Evolutionary conservation across 2,888 invertebrate genomes (phyloP), one percentile per base, ranked within the genome.

Genomic region (Mycalesis mineus): DNA sequence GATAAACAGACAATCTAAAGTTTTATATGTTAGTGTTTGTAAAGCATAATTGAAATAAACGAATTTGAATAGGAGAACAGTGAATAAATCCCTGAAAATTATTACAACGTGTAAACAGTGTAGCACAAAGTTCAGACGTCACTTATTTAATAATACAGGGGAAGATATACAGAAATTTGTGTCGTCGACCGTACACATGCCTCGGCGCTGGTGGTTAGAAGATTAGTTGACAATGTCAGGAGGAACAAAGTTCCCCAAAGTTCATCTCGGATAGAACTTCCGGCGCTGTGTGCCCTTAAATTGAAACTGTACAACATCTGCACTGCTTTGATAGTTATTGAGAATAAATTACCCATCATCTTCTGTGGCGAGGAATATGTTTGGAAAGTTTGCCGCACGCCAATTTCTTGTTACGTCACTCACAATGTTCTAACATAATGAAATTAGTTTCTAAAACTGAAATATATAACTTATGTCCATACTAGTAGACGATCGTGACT

Each of bases 281-380:
- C 68, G 74, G 67, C 72, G 72, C 74, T 73, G 74, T 73, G 77
- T 75, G 79, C 80, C 82, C 84, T 88, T 84, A 86, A 85, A 88
- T 88, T 87, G 88, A 87, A 88, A 88, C 83, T 81, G 80, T 79
- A 82, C 80, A 80, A 82, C 88, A 86, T 83, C 86, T 88, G 86
- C 83, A 52, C 52, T 41, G 79, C 79, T 79, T 71, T 77, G 80
- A 83, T 84, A 82, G 81, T 82, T 82, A 80, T 79, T 76, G 74
- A 75, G 74, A 77, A 79, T 80, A 78, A 78, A 82, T 82, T 82
- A 66, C 62, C 63, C 64, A 60, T 65, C 63, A 66, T 65, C 62
- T 64, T 63, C 65, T 61, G 61, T 60, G 57, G 60, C 58, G 44
- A 61, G 59, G 58, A 60, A 63, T 61, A 63, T 61, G 58, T 64